Evolutionary conservation across 30 jellyfish, hydroid and myxozoan species (phyloP), one percentile per base, ranked within the genome.

Genomic region (Pseudorhiza aurosa): DNA sequence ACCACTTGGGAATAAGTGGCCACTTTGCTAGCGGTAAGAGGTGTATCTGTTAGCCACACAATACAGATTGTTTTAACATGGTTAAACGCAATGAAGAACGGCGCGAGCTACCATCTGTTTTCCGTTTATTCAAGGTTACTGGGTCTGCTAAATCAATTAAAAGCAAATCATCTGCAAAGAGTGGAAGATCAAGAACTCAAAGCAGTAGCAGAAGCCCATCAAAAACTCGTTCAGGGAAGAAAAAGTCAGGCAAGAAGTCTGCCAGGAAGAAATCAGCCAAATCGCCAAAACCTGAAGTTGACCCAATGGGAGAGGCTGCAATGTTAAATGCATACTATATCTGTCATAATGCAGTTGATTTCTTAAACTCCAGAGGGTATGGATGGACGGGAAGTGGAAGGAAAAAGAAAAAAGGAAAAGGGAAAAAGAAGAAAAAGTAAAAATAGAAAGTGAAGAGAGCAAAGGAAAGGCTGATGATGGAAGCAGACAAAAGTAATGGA

Each of bases 291-390:
- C 59, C 59, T 10, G 87, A 47, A 27, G 77, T 39, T 24, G 96
- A 86, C 49, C 85, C 71, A 1, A 29, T 59, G 60, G 46, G 90
- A 10, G 68, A 74, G 2, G 87, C 73, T 10, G 96, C 96, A 10
- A 86, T 86, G 96, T 12, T 40, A 10, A 86, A 86, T 76, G 96
- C 96, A 5, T 86, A 86, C 68, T 86, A 86, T 59, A 86, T 76
- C 22, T 86, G 96, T 63, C 96, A 86, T 32, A 86, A 86, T 68
- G 96, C 96, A 18, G 87, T 62, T 15, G 96, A 86, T 26, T 76
- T 86, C 45, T 32, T 86, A 25, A 45, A 67, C 31, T 81, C 90
- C 2, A 75, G 96, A 58, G 96, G 96, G 15, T 86, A 47, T 65
- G 91, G 96, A 4, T 32, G 45, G 82, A 63, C 62, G 17, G 72